A percentile compares a stretch with the other conserved stretches of the same genome.
Evolutionary conservation across 2,888 invertebrate genomes (phyloP).

Genomic region (Drosophila affinis): DNA sequence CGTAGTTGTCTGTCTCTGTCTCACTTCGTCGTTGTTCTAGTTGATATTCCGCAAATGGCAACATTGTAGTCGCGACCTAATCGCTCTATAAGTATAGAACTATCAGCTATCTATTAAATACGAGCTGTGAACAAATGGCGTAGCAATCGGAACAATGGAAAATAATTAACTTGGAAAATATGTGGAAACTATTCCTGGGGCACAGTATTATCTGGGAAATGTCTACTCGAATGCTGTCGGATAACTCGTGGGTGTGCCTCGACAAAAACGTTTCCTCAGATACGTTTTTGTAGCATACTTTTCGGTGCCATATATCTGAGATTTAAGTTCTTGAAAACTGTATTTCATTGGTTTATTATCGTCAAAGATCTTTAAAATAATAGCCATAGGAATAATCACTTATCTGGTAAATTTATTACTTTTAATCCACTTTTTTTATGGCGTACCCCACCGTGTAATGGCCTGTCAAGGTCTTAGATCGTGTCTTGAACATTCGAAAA

Average conservation of each 20-base stretch:
- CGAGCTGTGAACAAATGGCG: not conserved
- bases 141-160: not conserved
- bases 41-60: slow-evolving; percentile 31
- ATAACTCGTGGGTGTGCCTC: too few species aligned
- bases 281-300: not conserved
- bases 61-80: slow-evolving; percentile 52
- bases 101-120: not conserved
- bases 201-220: not conserved
- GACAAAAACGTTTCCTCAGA: not conserved
- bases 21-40: slow-evolving; percentile 1
- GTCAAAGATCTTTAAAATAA: not conserved
- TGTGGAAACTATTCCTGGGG: not conserved
- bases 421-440: too few species aligned
- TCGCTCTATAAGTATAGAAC: slow-evolving; percentile 34
- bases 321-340: not conserved
- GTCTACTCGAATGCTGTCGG: too few species aligned
- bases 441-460: not conserved
- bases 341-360: not conserved
- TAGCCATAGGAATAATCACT: not conserved
- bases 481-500: slow-evolving; percentile 2
- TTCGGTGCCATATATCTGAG: not conserved
- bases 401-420: not conserved
- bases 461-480: not conserved
- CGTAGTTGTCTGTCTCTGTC: slow-evolving; percentile 14
- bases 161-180: not conserved